Conservation (phyloP, 2,797 vertebrate genomes). For the Parotocinclus haroldoi region DNA sequence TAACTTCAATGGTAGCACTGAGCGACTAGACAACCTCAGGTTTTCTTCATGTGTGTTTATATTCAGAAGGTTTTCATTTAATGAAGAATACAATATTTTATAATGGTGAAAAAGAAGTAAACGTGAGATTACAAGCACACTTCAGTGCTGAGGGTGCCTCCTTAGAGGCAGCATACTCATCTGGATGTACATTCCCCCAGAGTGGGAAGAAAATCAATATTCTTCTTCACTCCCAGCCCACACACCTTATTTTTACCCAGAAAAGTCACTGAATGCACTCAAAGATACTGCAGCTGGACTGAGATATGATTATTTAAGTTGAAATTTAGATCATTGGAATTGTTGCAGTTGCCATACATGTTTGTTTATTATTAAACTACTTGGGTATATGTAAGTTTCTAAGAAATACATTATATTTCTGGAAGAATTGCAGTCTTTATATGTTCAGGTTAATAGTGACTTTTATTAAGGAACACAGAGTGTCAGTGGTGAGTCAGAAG, state of each 20-base stretch:
- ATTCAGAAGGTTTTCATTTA: too few species aligned
- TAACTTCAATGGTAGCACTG: too few species aligned
- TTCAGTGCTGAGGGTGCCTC: slow-evolving; percentile 3
- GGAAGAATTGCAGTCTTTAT: not conserved
- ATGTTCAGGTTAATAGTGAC: not conserved
- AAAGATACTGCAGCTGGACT: not conserved
- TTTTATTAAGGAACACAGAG: not conserved
- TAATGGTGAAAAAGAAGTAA: slow-evolving; percentile 13
- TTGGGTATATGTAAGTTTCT: not conserved
- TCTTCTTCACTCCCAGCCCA: slow-evolving; percentile 35
- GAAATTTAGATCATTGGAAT: not conserved
- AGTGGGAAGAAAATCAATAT: slow-evolving; percentile 41
- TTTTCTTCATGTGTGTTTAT: not conserved
- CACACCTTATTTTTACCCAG: slow-evolving; percentile 32
- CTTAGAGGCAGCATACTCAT: slow-evolving; percentile 11
- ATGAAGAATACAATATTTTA: not conserved
- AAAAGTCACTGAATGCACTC: not conserved
- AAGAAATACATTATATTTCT: not conserved
- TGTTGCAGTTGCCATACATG: not conserved
- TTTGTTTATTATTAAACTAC: too few species aligned
- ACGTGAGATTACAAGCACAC: slow-evolving; percentile 14
- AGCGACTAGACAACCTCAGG: too few species aligned
- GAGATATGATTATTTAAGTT: slow-evolving; percentile 7
- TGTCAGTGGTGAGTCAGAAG: not conserved
- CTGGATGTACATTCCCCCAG: slow-evolving; percentile 17